Percentiles rank a stretch among this genome's conserved stretches.
Evolutionary conservation across 2,888 invertebrate genomes (phyloP).

Genomic region (Spisula solida): DNA sequence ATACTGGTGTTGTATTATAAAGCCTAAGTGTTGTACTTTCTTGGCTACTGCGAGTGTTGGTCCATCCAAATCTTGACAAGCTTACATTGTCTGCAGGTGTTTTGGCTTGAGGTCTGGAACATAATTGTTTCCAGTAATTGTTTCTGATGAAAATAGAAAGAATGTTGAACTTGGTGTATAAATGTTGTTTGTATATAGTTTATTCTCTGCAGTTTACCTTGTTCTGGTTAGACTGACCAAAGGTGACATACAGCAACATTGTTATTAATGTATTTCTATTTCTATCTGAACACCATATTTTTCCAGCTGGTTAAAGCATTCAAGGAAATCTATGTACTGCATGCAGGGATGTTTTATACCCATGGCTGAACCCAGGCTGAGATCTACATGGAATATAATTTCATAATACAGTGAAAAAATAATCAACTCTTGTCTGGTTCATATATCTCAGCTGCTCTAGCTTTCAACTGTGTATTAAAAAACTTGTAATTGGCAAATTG

Average conservation of each 20-base stretch:
- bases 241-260: not conserved
- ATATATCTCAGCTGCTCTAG: not conserved
- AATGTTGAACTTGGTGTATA: not conserved
- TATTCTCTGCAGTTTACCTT: not conserved
- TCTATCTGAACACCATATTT: not conserved
- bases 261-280: not conserved
- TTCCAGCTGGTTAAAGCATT: not conserved
- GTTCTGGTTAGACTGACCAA: not conserved
- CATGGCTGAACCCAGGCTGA: too few relatives aligned
- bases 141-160: not conserved
- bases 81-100: not conserved
- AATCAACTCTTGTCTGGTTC: not conserved
- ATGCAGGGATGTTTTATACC: too few relatives aligned
- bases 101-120: not conserved
- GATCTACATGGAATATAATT: not conserved
- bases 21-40: not conserved
- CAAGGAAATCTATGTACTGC: too few relatives aligned
- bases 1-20: not conserved
- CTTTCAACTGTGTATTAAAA: not conserved
- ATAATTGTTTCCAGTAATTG: conserved; percentile 18
- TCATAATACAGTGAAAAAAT: conserved; percentile 13
- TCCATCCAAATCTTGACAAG: not conserved
- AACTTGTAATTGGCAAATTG: conserved; percentile 1
- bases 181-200: not conserved
- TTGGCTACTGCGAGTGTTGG: not conserved